Base-by-base conservation (phyloP, 1,140 invertebrate genomes). In the Colletes latitarsis region DNA sequence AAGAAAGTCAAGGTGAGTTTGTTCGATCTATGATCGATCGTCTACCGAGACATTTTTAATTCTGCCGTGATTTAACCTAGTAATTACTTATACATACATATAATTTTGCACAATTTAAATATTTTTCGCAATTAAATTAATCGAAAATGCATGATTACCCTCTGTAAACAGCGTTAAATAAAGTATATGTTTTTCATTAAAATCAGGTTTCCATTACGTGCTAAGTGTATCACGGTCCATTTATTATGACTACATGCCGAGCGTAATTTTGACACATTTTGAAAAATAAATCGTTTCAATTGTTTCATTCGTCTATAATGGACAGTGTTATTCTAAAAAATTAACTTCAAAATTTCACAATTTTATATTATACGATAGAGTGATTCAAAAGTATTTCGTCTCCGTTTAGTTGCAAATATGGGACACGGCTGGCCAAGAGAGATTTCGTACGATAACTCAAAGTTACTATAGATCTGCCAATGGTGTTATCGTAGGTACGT, bases 391-490 rank as follows among this genome's bases (percentile, higher is more conserved):
- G 6, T 82, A 12, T 62, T 58, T 71, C 14, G 66, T 58, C 68
- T 6, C 82, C 84, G 77, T 93, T 92, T 90, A 98, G 97, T 94
- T 98, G 72, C 97, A 98, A 95, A 98, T 98, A 88, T 99, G 97
- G 98, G 98, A 99, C 92, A 99, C 98, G 46, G 98, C 98, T 68
- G 98, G 98, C 1, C 98, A 98, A 91, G 98, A 99, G 92, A 94
- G 97, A 88, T 98, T 98, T 94, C 95, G 97, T 82, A 97, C 98
- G n/a, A 96, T 98, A 88, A 98, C 98, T 6, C 98, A 98, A 87
- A 98, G 98, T 94, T 98, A 98, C 92, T 98, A 98, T 93, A 95
- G 98, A 92, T 98, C 97, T 73, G 97, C 98, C 30, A 97, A 98
- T 93, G 97, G 97, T 80, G 97, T 98, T 63, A 96, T 99, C 80